phyloP scores from a whole-genome alignment of 1,140 invertebrate species.

The Drosophila subobscura region DNA sequence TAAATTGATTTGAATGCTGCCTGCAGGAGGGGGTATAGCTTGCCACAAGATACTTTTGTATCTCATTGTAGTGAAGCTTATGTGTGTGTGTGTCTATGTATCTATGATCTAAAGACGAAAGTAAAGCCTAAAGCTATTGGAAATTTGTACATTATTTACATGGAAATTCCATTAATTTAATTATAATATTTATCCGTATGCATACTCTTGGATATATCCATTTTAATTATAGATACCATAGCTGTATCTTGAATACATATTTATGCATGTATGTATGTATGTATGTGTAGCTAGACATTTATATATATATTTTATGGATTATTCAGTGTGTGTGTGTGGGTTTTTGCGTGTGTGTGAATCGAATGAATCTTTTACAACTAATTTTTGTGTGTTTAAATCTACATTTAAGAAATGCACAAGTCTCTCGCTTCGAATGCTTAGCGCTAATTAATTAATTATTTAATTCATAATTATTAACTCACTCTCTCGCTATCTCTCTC shows the following conservation, averaged over 20 bases:
- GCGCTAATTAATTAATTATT: slow-evolving; percentile 30
- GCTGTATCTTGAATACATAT: background rate
- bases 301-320: slow-evolving; percentile 39
- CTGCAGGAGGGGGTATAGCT: too few relatives aligned
- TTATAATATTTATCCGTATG: slow-evolving; percentile 32
- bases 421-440: slow-evolving; percentile 55
- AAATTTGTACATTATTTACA: slow-evolving; percentile 82
- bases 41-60: too few relatives aligned
- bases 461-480: slow-evolving; percentile 15
- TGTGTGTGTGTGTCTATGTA: background rate
- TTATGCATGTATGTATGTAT: slow-evolving; percentile 27
- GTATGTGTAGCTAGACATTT: slow-evolving; percentile 27
- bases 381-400: slow-evolving; percentile 47
- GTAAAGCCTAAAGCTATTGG: slow-evolving; percentile 68
- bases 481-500: slow-evolving; percentile 1
- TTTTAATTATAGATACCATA: slow-evolving; percentile 24
- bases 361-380: slow-evolving; percentile 36
- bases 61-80: too few relatives aligned
- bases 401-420: slow-evolving; percentile 82
- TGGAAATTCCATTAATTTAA: slow-evolving; percentile 71
- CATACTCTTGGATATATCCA: slow-evolving; percentile 6
- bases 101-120: slow-evolving; percentile 56
- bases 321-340: slow-evolving; percentile 39
- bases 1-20: too few relatives aligned
- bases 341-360: slow-evolving; percentile 40